A percentile compares a stretch with the other conserved stretches of the same genome.
Evolutionary conservation across 2,888 invertebrate genomes (phyloP).

Genomic region (Dermolepida albohirtum): DNA sequence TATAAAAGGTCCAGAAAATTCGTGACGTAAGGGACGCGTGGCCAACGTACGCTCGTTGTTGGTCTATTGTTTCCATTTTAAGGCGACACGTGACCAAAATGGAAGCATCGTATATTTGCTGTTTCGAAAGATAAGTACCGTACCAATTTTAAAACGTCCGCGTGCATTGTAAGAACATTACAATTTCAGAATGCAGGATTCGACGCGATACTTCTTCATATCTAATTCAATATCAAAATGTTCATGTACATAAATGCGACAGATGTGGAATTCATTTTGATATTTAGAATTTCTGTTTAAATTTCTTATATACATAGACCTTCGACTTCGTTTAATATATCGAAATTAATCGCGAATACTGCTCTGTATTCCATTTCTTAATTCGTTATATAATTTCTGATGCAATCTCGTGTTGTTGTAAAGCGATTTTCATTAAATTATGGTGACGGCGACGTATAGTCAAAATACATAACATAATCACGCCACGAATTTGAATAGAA

Average conservation of each 20-base stretch:
- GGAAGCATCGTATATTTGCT: conserved; percentile 48
- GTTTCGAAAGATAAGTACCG: conserved; percentile 39
- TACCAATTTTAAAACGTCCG: conserved; percentile 16
- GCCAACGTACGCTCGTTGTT: conserved; percentile 48
- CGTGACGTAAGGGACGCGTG: conserved; percentile 57
- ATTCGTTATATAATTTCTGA: neutral
- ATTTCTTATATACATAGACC: too few species aligned
- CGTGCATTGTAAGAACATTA: too few species aligned
- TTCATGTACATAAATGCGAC: too few species aligned
- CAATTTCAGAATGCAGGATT: too few species aligned
- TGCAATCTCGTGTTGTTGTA: neutral
- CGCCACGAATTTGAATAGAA: too few species aligned
- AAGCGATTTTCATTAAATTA: conserved; percentile 21
- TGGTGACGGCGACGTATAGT: neutral
- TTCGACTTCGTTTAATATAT: too few species aligned
- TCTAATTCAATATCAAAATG: too few species aligned
- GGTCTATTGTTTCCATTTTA: conserved; percentile 52
- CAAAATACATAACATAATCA: too few species aligned
- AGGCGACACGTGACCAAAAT: conserved; percentile 51
- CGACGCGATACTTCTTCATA: too few species aligned
- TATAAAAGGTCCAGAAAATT: conserved; percentile 56
- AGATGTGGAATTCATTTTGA: too few species aligned
- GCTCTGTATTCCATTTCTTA: conserved; percentile 20
- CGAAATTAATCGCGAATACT: neutral
- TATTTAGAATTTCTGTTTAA: too few species aligned